phyloP scores from a whole-genome alignment of 2,797 vertebrate genomes.

The Myiotriccus ornatus region DNA sequence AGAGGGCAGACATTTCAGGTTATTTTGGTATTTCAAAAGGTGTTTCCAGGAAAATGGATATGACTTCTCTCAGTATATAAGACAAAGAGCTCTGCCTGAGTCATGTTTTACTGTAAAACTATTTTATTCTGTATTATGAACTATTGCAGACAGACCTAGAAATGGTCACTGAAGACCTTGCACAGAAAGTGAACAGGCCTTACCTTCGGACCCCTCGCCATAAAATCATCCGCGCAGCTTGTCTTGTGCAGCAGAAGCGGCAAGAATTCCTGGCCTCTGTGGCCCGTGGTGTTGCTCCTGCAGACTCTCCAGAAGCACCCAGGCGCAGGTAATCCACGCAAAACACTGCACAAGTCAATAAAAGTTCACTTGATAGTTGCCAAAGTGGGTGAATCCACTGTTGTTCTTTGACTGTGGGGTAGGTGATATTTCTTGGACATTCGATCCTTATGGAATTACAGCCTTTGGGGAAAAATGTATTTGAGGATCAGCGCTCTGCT shows the following conservation, averaged over 20 bases:
- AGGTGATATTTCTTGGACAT: neutral
- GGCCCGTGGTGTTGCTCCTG: slow-evolving; percentile 94
- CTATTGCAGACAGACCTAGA: slow-evolving; percentile 91
- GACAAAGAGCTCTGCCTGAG: neutral
- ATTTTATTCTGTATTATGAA: neutral
- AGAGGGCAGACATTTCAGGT: neutral
- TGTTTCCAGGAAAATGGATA: neutral
- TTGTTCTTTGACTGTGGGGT: neutral
- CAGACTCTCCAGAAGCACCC: slow-evolving; percentile 93
- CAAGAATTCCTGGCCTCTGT: slow-evolving; percentile 97
- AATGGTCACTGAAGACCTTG: slow-evolving; percentile 98
- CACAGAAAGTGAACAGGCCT: slow-evolving; percentile 98
- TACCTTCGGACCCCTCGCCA: slow-evolving; percentile 97
- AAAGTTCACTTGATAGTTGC: neutral
- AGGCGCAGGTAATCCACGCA: slow-evolving; percentile 85
- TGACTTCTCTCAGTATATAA: neutral
- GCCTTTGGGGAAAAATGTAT: neutral
- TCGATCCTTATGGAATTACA: neutral
- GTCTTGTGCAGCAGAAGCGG: slow-evolving; percentile 96
- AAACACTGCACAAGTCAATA: neutral
- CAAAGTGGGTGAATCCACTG: neutral
- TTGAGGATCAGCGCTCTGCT: neutral
- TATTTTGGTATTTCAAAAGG: neutral
- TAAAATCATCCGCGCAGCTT: slow-evolving; percentile 95
- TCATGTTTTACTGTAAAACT: neutral